Evolutionary conservation across 2,888 invertebrate genomes (phyloP).

Genomic region (Callosobruchus maculatus): DNA sequence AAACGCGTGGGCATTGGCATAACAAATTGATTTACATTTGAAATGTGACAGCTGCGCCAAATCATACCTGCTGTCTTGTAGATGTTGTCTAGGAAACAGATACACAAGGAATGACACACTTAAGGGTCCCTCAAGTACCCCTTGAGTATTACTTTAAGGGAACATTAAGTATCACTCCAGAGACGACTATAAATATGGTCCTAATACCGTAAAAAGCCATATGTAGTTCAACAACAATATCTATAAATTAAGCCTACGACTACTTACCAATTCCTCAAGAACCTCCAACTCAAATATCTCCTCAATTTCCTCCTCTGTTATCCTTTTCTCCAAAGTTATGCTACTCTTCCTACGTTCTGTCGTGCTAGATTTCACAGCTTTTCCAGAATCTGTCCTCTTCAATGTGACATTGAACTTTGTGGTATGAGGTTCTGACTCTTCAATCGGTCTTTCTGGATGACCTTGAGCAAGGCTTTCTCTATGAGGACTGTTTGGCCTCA

Average conservation of each 20-base stretch:
- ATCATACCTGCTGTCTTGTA: too few relatives aligned
- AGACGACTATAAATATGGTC: too few relatives aligned
- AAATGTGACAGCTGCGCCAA: too few relatives aligned
- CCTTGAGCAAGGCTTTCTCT: constrained; percentile 16
- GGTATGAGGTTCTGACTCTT: constrained; percentile 38
- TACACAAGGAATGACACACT: too few relatives aligned
- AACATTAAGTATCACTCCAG: too few relatives aligned
- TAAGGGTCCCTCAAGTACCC: too few relatives aligned
- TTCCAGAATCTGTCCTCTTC: constrained; percentile 56
- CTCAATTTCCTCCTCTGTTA: constrained; percentile 59
- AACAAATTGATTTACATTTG: too few relatives aligned
- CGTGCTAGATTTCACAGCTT: constrained; percentile 45
- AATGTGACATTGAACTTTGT: constrained; percentile 68
- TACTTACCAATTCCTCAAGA: constrained; percentile 67
- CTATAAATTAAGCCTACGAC: constrained; percentile 29
- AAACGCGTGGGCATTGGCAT: too few relatives aligned
- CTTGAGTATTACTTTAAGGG: too few relatives aligned
- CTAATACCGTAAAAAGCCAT: too few relatives aligned
- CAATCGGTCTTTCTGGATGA: constrained; percentile 5
- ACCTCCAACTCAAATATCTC: constrained; percentile 68
- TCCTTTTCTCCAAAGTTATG: constrained; percentile 50
- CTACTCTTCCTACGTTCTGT: constrained; percentile 50
- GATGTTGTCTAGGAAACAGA: too few relatives aligned
- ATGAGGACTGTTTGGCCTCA: constrained; percentile 26
- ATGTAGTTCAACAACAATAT: too few relatives aligned